phyloP scores from a whole-genome alignment of 1,140 invertebrate species.

The Diorhabda carinulata region DNA sequence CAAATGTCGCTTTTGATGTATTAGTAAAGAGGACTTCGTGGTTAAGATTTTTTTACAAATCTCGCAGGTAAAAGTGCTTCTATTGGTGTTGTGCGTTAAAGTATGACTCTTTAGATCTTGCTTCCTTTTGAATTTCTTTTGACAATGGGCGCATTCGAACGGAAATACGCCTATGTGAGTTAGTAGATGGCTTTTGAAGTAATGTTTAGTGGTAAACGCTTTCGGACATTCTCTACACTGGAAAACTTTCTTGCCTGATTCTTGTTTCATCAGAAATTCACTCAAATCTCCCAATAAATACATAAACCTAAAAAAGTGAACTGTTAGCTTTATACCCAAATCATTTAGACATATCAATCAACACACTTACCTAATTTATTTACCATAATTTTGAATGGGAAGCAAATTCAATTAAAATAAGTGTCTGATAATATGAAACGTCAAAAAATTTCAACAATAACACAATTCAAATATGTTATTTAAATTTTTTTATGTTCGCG shows the following conservation, averaged over 20 bases:
- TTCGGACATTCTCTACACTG: constrained; percentile 25
- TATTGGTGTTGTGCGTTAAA: constrained; percentile 18
- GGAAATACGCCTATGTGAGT: constrained; percentile 10
- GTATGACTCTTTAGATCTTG: constrained; percentile 28
- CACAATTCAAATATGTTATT: no score
- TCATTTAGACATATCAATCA: no score
- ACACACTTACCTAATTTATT: no score
- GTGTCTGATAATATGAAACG: no score
- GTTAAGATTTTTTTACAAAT: constrained; percentile 59
- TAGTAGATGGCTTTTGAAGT: constrained; percentile 24
- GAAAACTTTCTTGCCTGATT: constrained; percentile 18
- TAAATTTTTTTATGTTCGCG: no score
- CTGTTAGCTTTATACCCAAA: no score
- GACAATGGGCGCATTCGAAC: constrained; percentile 27
- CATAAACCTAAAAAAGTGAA: not conserved
- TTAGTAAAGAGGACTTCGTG: constrained; percentile 60
- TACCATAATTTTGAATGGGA: no score
- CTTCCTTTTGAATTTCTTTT: constrained; percentile 38
- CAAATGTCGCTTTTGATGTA: constrained; percentile 59
- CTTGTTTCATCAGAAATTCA: constrained; percentile 4
- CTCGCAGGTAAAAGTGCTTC: constrained; percentile 39
- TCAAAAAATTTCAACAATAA: no score
- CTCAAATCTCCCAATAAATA: constrained; percentile 2
- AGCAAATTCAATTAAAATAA: no score
- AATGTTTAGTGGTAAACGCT: constrained; percentile 25